Evolutionary conservation across 1,140 invertebrate genomes (phyloP).

Genomic region (Pachyrhynchus sulphureomaculatus): DNA sequence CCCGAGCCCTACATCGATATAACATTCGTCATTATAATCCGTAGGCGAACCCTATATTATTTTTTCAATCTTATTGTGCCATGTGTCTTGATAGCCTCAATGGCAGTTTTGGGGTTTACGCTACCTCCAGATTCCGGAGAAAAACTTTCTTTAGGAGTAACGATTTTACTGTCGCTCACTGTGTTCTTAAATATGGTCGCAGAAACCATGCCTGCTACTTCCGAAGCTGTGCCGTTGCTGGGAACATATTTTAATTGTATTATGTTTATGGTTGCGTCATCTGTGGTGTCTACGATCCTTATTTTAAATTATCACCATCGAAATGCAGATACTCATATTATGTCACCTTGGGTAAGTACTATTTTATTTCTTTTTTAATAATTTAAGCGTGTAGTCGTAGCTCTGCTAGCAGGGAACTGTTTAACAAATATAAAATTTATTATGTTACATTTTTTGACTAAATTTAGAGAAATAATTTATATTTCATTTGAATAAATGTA

Average conservation of each 20-base stretch:
- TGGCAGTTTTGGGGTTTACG: slow-evolving; percentile 97
- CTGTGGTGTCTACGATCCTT: slow-evolving; percentile 95
- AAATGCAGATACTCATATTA: slow-evolving; percentile 93
- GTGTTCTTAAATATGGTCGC: slow-evolving; percentile 95
- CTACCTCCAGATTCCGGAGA: slow-evolving; percentile 98
- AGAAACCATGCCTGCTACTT: slow-evolving; percentile 88
- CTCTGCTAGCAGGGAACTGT: too few species aligned
- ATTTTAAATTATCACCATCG: slow-evolving; percentile 98
- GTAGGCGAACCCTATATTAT: slow-evolving; percentile 95
- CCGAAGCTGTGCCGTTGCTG: slow-evolving; percentile 78
- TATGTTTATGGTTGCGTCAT: slow-evolving; percentile 99
- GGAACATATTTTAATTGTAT: slow-evolving; percentile 99
- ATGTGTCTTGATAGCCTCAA: slow-evolving; percentile 96
- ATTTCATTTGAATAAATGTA: too few species aligned
- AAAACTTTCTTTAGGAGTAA: slow-evolving; percentile 97
- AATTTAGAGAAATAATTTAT: too few species aligned
- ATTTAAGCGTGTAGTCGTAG: too few species aligned
- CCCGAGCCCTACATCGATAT: slow-evolving; percentile 96
- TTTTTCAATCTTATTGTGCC: slow-evolving; percentile 99
- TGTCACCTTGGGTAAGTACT: slow-evolving; percentile 96
- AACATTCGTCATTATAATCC: slow-evolving; percentile 95
- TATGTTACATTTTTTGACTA: too few species aligned
- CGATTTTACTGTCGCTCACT: slow-evolving; percentile 96
- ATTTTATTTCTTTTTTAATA: too few species aligned
- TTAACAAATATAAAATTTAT: too few species aligned